Evolutionary conservation across 1,140 invertebrate genomes (phyloP).

Genomic region (Araneus ventricosus): DNA sequence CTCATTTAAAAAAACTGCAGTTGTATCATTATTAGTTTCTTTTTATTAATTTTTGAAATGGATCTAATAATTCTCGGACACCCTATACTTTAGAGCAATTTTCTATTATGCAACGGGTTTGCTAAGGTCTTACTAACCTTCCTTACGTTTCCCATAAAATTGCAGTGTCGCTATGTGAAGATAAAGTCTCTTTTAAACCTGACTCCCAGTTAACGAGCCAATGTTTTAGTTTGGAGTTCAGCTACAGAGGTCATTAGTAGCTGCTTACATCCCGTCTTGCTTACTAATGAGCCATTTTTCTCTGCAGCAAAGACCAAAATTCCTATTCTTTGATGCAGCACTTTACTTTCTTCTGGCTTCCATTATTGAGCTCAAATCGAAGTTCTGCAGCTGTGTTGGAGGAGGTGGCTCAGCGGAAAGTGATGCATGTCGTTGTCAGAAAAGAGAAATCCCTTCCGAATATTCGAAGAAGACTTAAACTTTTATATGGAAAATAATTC

Average conservation of each 20-base stretch:
- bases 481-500: not conserved
- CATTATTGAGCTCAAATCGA: conserved; percentile 30
- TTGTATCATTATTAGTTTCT: no score
- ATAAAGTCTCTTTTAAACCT: conserved; percentile 26
- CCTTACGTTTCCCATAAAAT: not conserved
- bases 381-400: not conserved
- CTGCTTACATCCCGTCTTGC: conserved; percentile 8
- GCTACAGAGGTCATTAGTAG: conserved; percentile 36
- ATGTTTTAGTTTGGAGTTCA: conserved; percentile 25
- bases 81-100: no score
- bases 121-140: not conserved
- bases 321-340: conserved; percentile 30
- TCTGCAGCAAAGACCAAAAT: not conserved
- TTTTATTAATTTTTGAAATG: no score
- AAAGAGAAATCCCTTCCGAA: not conserved
- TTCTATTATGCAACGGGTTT: no score
- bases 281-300: conserved; percentile 60
- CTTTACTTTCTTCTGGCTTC: conserved; percentile 38
- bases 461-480: not conserved
- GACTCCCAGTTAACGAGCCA: conserved; percentile 9
- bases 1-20: no score
- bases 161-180: not conserved
- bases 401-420: not conserved
- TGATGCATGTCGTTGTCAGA: not conserved
- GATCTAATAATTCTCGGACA: no score